Base-by-base conservation (phyloP, 1,140 invertebrate species). In the Atta cephalotes region DNA sequence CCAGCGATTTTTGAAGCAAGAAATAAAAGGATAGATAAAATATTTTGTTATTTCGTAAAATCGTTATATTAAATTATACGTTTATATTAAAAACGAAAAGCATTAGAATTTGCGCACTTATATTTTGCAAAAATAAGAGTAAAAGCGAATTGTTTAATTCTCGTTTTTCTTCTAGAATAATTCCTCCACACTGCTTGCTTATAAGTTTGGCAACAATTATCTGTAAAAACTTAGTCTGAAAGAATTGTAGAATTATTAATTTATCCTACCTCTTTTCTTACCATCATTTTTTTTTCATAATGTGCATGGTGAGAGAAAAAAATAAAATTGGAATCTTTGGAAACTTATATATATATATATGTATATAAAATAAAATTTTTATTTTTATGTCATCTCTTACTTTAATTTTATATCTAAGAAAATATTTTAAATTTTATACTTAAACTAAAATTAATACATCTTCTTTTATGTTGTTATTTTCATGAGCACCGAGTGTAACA, bases 401-500 rank as follows among this genome's bases (percentile, higher is more conserved):
- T 12, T 58, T 25, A 76, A 14, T 74, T 12, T n/a, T 21, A 21
- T 21, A 49, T 68, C 6, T 56, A 14, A 25, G 49, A 70, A 58
- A 74, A n/a, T 21, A 5, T 76, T 60, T 45, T 14, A 16, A 45
- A 60, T 58, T 68, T 66, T 21, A 14, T 25, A 60, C 21, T 16
- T 1, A 10, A 10, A 45, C 39, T 25, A 60, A 60, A 12, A 25
- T 76, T 76, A 76, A 9, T 25, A 7, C n/a, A 39, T 39, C 7
- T 60, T 58, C 18, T 45, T n/a, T 12, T 9, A 39, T 25, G 1
- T 25, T 49, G n/a, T 21, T 56, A 35, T 66, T 68, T 35, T 60
- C 21, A 60, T 45, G 53, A 60, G n/a, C n/a, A n/a, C 1, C 16
- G 53, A 39, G n/a, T 60, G 93, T 93, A 80, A 25, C 71, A 60